phyloP scores from a whole-genome alignment of 1,140 invertebrate genomes.

The Helicoverpa zea region DNA sequence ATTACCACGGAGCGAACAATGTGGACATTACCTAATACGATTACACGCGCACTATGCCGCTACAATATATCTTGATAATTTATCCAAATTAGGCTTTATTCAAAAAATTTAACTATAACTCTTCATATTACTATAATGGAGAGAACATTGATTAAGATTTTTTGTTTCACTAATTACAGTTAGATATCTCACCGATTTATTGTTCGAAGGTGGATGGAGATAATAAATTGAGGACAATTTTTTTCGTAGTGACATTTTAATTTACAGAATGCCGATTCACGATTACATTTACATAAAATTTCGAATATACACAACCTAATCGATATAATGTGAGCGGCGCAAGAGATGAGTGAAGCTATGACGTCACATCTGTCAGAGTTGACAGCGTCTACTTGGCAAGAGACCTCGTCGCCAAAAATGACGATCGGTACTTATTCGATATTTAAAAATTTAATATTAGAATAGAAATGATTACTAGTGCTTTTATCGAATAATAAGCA shows the following conservation, averaged over 20 bases:
- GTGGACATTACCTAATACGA: slow-evolving; percentile 70
- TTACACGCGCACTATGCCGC: slow-evolving; percentile 67
- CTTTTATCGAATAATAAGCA: slow-evolving; percentile 28
- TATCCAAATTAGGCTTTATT: slow-evolving; percentile 54
- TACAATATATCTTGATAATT: slow-evolving; percentile 69
- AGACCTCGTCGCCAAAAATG: slow-evolving; percentile 40
- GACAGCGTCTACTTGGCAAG: slow-evolving; percentile 34
- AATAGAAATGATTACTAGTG: slow-evolving; percentile 39
- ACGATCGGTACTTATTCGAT: slow-evolving; percentile 33
- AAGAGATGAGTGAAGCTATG: slow-evolving; percentile 63
- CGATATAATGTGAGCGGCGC: slow-evolving; percentile 69
- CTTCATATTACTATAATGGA: slow-evolving; percentile 55
- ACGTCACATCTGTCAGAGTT: slow-evolving; percentile 29
- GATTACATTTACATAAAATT: slow-evolving; percentile 69
- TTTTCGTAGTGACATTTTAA: slow-evolving; percentile 69
- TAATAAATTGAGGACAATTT: slow-evolving; percentile 79
- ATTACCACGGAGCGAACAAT: slow-evolving; percentile 57
- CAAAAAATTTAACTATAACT: slow-evolving; percentile 47
- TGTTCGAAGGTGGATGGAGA: slow-evolving; percentile 84
- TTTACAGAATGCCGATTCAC: slow-evolving; percentile 72
- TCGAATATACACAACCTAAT: slow-evolving; percentile 79
- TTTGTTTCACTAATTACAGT: slow-evolving; percentile 63
- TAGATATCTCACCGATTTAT: slow-evolving; percentile 72
- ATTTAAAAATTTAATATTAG: slow-evolving; percentile 44
- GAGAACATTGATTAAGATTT: slow-evolving; percentile 56